Evolutionary conservation across 1,140 invertebrate genomes (phyloP).

Genomic region (Brachionus koreanus): DNA sequence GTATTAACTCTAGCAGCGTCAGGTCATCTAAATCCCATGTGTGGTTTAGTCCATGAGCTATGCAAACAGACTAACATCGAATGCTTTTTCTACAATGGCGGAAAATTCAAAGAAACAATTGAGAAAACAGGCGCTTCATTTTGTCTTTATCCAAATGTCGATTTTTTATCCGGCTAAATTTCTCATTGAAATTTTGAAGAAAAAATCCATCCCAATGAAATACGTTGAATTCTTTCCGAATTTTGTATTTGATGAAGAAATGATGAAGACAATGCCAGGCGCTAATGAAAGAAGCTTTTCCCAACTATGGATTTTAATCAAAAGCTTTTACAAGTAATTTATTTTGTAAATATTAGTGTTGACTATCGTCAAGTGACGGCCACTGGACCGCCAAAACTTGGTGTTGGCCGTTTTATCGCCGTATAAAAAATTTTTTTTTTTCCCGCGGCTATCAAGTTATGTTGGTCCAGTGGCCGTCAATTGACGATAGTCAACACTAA

Average conservation of each 20-base stretch:
- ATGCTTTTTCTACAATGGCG: not conserved
- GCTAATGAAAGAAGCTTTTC: not conserved
- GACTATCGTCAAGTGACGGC: too few species aligned
- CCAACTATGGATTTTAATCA: not conserved
- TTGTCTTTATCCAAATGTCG: not conserved
- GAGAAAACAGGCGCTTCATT: not conserved
- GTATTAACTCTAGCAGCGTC: not conserved
- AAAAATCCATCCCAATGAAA: not conserved
- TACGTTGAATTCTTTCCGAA: constrained; percentile 1
- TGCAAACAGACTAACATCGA: not conserved
- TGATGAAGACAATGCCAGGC: constrained; percentile 16
- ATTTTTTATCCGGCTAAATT: constrained; percentile 9
- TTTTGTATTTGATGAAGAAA: constrained; percentile 16
- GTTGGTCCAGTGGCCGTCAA: too few species aligned
- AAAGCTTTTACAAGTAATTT: constrained; percentile 7
- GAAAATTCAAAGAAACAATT: not conserved
- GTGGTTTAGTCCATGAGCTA: not conserved
- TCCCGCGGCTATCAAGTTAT: too few species aligned
- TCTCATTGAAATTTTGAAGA: not conserved
- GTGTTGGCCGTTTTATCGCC: too few species aligned
- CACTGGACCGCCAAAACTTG: too few species aligned
- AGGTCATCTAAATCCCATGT: constrained; percentile 19
- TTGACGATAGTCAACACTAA: too few species aligned
- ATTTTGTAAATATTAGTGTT: too few species aligned
- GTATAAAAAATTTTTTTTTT: too few species aligned